phyloP scores from a whole-genome alignment of 2,797 vertebrate genomes.

The Etheostoma perlongum region DNA sequence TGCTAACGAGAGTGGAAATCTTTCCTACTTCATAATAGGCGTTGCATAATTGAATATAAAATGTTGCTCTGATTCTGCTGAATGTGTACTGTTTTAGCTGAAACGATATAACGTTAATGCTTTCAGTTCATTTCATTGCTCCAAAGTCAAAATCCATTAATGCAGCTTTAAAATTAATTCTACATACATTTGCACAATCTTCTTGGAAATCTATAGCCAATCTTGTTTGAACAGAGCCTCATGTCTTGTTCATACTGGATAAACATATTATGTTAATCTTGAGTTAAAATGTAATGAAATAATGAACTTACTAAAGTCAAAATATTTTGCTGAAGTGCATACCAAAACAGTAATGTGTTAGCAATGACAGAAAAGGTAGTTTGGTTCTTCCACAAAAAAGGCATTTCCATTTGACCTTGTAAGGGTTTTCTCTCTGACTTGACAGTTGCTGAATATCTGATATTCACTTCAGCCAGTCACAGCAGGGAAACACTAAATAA shows the following conservation, averaged over 20 bases:
- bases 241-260: background rate
- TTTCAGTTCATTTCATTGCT: background rate
- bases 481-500: slow-evolving; percentile 33
- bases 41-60: too few species aligned
- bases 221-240: too few species aligned
- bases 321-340: background rate
- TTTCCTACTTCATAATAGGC: too few species aligned
- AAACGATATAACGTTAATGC: background rate
- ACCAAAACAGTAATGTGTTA: background rate
- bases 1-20: too few species aligned
- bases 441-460: slow-evolving; percentile 7
- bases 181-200: too few species aligned
- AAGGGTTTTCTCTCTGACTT: slow-evolving; percentile 7
- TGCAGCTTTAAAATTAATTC: too few species aligned
- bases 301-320: background rate
- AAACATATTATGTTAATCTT: background rate
- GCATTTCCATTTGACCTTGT: background rate
- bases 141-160: too few species aligned
- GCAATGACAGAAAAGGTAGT: too few species aligned
- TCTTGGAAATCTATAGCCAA: background rate
- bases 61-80: background rate
- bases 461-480: slow-evolving; percentile 18
- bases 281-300: background rate
- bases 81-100: background rate
- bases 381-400: too few species aligned